These are phyloP conservation scores for Creontiades dilutus DNA, from an alignment of 2,888 invertebrate genomes.

Conservation along the genomic window DNA sequence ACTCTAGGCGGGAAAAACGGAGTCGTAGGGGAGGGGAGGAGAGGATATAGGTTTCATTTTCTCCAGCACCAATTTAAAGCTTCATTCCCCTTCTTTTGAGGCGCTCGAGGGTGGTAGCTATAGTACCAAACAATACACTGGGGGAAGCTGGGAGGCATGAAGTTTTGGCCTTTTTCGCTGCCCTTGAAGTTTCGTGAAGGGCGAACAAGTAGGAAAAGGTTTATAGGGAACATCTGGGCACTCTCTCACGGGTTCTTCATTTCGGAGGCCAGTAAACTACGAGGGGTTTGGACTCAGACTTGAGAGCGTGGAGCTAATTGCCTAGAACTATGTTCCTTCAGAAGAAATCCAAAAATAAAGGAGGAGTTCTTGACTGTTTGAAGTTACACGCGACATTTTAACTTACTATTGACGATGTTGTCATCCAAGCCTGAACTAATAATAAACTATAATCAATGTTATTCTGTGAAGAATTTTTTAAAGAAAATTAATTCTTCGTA, in stretches of 20 bases:
- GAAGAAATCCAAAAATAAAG: too few species aligned
- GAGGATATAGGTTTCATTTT: constrained; percentile 50
- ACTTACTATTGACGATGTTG: too few species aligned
- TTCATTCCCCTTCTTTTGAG: constrained; percentile 29
- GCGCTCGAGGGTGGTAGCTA: not conserved
- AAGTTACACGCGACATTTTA: too few species aligned
- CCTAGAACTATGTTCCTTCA: too few species aligned
- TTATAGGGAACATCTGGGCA: constrained; percentile 55
- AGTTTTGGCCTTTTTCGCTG: not conserved
- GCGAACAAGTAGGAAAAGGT: constrained; percentile 15
- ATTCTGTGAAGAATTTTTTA: too few species aligned
- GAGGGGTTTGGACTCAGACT: not conserved
- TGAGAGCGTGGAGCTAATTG: too few species aligned
- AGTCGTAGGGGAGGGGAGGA: not conserved
- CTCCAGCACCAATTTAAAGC: constrained; percentile 49
- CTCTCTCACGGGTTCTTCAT: constrained; percentile 7
- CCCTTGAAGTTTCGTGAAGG: not conserved
- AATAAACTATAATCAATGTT: too few species aligned
- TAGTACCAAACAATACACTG: constrained; percentile 51
- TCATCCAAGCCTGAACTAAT: too few species aligned
- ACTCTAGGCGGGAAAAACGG: constrained; percentile 16
- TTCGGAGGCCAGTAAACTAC: not conserved
- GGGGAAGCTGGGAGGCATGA: not conserved
- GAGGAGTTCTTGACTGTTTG: too few species aligned
- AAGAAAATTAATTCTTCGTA: too few species aligned